Conservation (phyloP, 35 echinoderm and acorn worm species). For the Amphiura filiformis region DNA sequence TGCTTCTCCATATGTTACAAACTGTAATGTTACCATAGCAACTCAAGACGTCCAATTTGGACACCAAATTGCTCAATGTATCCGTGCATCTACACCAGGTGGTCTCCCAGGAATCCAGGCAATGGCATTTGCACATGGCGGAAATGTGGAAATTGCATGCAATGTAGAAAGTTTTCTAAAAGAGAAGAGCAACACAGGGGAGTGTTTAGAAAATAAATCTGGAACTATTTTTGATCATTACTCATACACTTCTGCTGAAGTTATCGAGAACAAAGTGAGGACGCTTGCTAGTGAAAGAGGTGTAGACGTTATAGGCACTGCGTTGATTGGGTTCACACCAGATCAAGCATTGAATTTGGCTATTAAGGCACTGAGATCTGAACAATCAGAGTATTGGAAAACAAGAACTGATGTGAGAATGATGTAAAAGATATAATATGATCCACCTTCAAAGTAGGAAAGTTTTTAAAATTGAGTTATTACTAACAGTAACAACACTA, state of each 20-base stretch:
- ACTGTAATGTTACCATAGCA: conserved; percentile 87
- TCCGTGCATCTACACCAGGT: conserved; percentile 56
- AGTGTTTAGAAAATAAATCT: neutral
- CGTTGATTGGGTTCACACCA: conserved; percentile 84
- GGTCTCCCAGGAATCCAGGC: conserved; percentile 79
- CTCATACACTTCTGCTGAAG: conserved; percentile 44
- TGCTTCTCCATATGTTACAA: conserved; percentile 81
- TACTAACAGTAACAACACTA: no score
- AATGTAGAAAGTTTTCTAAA: conserved; percentile 65
- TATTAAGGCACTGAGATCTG: conserved; percentile 36
- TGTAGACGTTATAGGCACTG: conserved; percentile 52
- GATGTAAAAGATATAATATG: conserved; percentile 56
- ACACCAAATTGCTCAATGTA: conserved; percentile 50
- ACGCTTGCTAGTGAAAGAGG: conserved; percentile 41
- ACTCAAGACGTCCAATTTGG: conserved; percentile 55
- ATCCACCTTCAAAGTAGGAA: no score
- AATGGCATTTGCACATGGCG: conserved; percentile 88
- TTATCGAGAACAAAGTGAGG: conserved; percentile 57
- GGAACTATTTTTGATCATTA: neutral
- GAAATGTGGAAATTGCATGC: conserved; percentile 85
- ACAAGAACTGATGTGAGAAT: conserved; percentile 21
- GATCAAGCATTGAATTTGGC: conserved; percentile 64
- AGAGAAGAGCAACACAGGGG: neutral
- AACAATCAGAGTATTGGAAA: conserved; percentile 62
- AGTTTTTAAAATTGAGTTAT: no score